These are phyloP conservation scores for Morone saxatilis DNA, from an alignment of 2,113 vertebrate species.

Conservation along the genomic window DNA sequence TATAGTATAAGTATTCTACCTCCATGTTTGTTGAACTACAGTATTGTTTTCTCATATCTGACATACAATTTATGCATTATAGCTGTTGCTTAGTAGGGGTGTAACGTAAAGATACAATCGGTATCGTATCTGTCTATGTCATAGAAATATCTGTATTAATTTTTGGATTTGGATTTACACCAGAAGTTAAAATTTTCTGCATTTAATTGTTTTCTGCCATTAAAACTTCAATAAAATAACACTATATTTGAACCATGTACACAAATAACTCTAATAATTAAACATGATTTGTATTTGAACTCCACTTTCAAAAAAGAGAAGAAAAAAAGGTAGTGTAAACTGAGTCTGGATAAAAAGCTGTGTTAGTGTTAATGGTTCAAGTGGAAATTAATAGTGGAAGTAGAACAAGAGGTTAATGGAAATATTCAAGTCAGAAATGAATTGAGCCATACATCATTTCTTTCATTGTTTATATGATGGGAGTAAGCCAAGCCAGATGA, in stretches of 20 bases:
- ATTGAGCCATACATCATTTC: background rate
- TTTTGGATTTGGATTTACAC: background rate
- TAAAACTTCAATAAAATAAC: background rate
- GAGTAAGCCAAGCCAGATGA: background rate
- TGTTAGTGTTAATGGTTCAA: background rate
- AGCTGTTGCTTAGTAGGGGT: background rate
- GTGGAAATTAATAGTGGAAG: background rate
- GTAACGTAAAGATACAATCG: background rate
- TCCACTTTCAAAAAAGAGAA: background rate
- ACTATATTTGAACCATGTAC: background rate
- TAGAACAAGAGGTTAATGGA: background rate
- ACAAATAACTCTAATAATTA: background rate
- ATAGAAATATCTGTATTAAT: background rate
- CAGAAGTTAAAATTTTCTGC: background rate
- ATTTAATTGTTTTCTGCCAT: background rate
- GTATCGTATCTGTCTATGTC: background rate
- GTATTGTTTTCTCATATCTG: background rate
- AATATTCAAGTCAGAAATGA: background rate
- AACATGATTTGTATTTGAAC: background rate
- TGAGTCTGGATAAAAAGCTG: background rate
- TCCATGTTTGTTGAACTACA: background rate
- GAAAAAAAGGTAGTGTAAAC: too few species aligned
- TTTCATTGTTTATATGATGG: background rate
- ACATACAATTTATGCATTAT: background rate
- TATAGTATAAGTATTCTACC: background rate